Conservation (phyloP, 2,113 vertebrate species). For the Trematomus loennbergii region DNA sequence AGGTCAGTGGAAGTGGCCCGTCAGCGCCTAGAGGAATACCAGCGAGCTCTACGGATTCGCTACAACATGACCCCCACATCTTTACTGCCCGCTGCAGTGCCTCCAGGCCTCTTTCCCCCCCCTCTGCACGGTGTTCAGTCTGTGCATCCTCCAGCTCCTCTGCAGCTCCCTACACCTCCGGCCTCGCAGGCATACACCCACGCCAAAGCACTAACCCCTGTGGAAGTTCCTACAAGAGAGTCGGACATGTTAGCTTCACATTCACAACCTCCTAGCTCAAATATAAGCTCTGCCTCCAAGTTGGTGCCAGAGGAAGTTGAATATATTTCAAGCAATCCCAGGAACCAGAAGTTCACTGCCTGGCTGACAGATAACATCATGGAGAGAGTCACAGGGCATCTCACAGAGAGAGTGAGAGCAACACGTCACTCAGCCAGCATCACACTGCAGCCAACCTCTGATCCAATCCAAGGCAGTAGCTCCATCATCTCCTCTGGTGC, state of each 20-base stretch:
- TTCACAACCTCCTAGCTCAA: not conserved
- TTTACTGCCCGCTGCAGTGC: conserved; percentile 5
- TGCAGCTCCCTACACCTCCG: not conserved
- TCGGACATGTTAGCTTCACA: not conserved
- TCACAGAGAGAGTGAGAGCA: conserved; percentile 41
- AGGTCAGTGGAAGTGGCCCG: conserved; percentile 86
- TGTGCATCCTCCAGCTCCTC: not conserved
- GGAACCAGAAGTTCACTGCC: not conserved
- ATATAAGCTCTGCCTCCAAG: not conserved
- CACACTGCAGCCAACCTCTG: conserved; percentile 10
- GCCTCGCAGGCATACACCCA: not conserved
- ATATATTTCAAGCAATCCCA: not conserved
- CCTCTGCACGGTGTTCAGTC: not conserved
- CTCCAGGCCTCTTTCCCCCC: not conserved
- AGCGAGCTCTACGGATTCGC: conserved; percentile 82
- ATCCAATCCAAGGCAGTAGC: not conserved
- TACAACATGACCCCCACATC: conserved; percentile 55
- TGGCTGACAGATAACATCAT: conserved; percentile 49
- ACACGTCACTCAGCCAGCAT: not conserved
- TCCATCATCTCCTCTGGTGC: not conserved
- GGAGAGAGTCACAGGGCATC: conserved; percentile 56
- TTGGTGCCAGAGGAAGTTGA: not conserved
- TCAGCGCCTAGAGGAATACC: conserved; percentile 88
- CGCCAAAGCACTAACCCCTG: not conserved
- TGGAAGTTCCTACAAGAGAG: conserved; percentile 12